Evolutionary conservation across 1,140 invertebrate species (phyloP), one percentile per base, ranked within the genome.

Genomic region (Pseudomyrmex sp.): DNA sequence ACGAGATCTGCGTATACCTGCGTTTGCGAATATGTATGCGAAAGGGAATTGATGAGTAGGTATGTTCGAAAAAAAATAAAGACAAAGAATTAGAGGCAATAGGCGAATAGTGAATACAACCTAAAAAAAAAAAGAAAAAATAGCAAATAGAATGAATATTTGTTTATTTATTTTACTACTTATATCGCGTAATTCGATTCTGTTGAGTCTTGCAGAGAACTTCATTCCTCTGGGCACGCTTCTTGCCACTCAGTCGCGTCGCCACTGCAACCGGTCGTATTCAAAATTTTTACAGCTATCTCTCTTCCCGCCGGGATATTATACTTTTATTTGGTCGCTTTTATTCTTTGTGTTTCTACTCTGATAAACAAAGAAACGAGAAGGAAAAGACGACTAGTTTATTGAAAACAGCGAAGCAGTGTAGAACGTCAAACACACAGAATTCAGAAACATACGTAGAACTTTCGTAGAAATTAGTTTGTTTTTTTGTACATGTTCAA

Each of bases 151-250:
- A 76, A 88, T 82, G 86, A 88, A 87, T 88, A 88, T 88, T 88
- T 77, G 69, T 88, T 61, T 88, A 77, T 88, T 88, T 88, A 85
- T 88, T 88, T 87, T 88, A 88, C 54, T 68, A 68, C 74, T 61
- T 76, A 87, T 83, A 88, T 88, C 66, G 54, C 62, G 86, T 88
- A 88, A 88, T 88, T 88, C 82, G 79, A 89, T 89, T 86, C 76
- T 52, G 80, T 69, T 66, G 75, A 52, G 46, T 58, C 56, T 18
- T 63, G 48, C 48, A 50, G 56, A 80, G 76, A 80, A 65, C 20
- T 63, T 63, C 66, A 23, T 70, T 76, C 50, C 72, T 76, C 20
- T 59, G 56, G 20, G 62, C 52, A 68, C n/a, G 15, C 54, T 76
- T 84, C 75, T 85, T 82, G 44, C 52, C 68, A 15, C 26, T 66